These are phyloP conservation scores for Drosophila rubida DNA, from an alignment of 2,888 invertebrate species.

Conservation along the genomic window DNA sequence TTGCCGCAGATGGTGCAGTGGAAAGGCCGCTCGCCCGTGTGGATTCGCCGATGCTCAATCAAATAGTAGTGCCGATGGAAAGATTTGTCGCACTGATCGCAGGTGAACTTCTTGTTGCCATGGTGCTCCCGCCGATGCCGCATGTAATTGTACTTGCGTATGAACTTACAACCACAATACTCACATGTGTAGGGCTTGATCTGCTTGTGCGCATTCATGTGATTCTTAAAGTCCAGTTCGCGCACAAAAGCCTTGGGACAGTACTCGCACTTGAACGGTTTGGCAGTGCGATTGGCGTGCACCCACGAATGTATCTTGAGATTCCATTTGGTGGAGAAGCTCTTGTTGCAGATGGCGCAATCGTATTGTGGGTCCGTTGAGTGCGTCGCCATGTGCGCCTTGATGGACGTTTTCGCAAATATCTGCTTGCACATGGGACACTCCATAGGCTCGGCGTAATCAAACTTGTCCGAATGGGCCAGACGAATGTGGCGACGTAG, in stretches of 20 bases:
- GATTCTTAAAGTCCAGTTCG: slow-evolving; percentile 91
- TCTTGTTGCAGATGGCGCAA: slow-evolving; percentile 93
- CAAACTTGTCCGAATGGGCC: slow-evolving; percentile 91
- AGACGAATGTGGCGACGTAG: slow-evolving; percentile 93
- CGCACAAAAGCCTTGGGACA: slow-evolving; percentile 94
- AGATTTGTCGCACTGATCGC: slow-evolving; percentile 91
- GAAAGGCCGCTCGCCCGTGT: slow-evolving; percentile 91
- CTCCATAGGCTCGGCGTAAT: slow-evolving; percentile 88
- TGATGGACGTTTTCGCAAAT: slow-evolving; percentile 91
- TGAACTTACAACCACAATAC: slow-evolving; percentile 95
- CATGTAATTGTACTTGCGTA: slow-evolving; percentile 94
- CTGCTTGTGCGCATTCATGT: slow-evolving; percentile 94
- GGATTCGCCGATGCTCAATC: slow-evolving; percentile 94
- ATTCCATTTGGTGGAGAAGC: slow-evolving; percentile 96
- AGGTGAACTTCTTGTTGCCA: slow-evolving; percentile 91
- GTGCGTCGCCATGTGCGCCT: slow-evolving; percentile 92
- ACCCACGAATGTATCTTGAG: slow-evolving; percentile 95
- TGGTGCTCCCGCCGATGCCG: slow-evolving; percentile 94
- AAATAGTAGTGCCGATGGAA: slow-evolving; percentile 95
- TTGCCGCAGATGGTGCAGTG: slow-evolving; percentile 95
- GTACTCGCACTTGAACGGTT: slow-evolving; percentile 93
- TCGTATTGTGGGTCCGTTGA: slow-evolving; percentile 90
- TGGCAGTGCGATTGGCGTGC: slow-evolving; percentile 92
- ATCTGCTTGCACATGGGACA: slow-evolving; percentile 89
- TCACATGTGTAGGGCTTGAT: slow-evolving; percentile 94